Conservation (phyloP, 2,888 invertebrate genomes). For the Pristionchus mayeri region DNA sequence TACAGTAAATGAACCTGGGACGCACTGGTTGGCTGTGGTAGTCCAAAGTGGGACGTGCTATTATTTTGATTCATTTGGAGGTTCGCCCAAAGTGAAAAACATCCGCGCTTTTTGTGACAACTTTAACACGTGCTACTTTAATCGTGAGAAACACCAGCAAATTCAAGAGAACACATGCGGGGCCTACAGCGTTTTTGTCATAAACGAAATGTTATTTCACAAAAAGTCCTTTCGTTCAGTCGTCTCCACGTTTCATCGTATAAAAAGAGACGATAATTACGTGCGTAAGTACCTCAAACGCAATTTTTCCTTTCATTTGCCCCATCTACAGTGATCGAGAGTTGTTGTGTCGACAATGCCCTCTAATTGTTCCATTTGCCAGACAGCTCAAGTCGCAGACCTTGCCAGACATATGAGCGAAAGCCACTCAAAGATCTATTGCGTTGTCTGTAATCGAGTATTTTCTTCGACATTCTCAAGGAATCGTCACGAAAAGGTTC, state of each 20-base stretch:
- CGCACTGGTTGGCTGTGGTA: background rate
- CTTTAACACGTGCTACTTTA: background rate
- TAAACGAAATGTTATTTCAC: background rate
- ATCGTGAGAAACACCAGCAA: background rate
- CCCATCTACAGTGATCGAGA: background rate
- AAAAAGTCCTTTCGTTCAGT: background rate
- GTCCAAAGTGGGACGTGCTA: background rate
- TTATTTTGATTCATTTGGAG: background rate
- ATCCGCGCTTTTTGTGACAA: background rate
- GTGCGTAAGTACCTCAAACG: background rate
- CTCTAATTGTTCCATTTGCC: background rate
- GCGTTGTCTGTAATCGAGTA: background rate
- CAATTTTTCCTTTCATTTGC: background rate
- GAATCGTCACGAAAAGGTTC: background rate
- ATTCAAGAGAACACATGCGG: background rate
- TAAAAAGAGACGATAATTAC: background rate
- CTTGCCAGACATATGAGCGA: background rate
- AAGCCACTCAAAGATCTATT: background rate
- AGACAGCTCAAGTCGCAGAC: background rate
- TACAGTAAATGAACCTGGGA: no score
- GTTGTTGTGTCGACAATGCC: background rate
- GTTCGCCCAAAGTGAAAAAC: background rate
- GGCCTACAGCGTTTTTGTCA: background rate
- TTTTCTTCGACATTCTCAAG: background rate
- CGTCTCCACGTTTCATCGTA: background rate